phyloP scores from a whole-genome alignment of 2,888 invertebrate species.

The Pammene fasciana region DNA sequence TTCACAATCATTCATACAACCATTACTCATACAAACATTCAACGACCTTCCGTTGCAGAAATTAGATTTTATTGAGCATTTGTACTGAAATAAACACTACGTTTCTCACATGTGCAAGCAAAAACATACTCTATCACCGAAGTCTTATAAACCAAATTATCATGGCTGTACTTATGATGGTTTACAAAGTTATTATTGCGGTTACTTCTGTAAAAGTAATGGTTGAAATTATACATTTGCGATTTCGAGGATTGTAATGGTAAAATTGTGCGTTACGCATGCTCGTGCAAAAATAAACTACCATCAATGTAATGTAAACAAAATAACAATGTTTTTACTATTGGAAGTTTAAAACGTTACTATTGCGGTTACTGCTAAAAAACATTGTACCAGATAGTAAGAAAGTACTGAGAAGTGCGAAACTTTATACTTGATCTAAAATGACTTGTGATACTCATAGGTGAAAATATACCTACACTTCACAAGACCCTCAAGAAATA shows the following conservation, averaged over 20 bases:
- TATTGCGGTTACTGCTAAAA: background rate
- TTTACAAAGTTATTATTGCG: conserved; percentile 13
- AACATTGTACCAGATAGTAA: too few relatives aligned
- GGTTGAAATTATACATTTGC: background rate
- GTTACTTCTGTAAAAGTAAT: background rate
- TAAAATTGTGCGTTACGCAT: background rate
- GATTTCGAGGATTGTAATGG: background rate
- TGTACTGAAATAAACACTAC: conserved; percentile 30
- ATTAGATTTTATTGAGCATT: conserved; percentile 22
- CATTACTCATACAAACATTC: conserved; percentile 6
- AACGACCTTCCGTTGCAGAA: conserved; percentile 16
- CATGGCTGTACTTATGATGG: background rate
- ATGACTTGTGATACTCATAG: too few relatives aligned
- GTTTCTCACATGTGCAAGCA: background rate
- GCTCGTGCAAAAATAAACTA: background rate
- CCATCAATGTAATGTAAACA: background rate
- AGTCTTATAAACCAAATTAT: background rate
- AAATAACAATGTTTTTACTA: background rate
- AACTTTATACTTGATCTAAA: too few relatives aligned
- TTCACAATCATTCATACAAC: background rate
- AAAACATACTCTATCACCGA: background rate
- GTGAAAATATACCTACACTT: too few relatives aligned
- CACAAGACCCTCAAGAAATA: too few relatives aligned
- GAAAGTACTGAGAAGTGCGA: too few relatives aligned
- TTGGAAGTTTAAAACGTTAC: background rate